phyloP scores from a whole-genome alignment of 2,797 vertebrate genomes.

The Microctenopoma stevenorrisi region DNA sequence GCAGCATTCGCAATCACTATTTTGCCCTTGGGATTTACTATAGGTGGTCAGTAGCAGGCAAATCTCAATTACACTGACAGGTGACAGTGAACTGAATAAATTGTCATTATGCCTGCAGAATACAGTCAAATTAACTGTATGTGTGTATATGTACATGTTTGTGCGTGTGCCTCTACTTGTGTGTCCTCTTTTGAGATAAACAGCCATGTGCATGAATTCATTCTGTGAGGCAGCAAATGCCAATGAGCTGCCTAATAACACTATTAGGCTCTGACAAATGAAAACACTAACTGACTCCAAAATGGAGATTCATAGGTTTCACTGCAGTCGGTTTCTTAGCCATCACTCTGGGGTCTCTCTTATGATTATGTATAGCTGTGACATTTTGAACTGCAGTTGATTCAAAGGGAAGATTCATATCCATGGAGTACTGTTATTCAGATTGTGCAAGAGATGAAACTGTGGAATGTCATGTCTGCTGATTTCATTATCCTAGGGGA shows the following conservation, averaged over 20 bases:
- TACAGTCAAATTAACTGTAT: conserved; percentile 46
- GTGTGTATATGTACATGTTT: conserved; percentile 34
- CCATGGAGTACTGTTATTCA: conserved; percentile 69
- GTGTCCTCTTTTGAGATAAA: conserved; percentile 52
- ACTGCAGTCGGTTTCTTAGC: conserved; percentile 63
- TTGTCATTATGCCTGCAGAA: conserved; percentile 57
- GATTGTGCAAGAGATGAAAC: conserved; percentile 61
- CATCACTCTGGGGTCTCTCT: conserved; percentile 64
- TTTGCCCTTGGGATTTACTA: conserved; percentile 52
- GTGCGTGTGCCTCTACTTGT: conserved; percentile 33
- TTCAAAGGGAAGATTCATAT: conserved; percentile 68
- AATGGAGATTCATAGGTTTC: conserved; percentile 75
- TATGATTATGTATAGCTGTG: conserved; percentile 77
- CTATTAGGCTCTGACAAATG: conserved; percentile 80
- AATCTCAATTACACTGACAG: conserved; percentile 79
- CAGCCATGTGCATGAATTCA: conserved; percentile 67
- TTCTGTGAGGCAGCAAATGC: conserved; percentile 72
- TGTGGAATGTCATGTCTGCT: conserved; percentile 57
- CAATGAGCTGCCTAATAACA: conserved; percentile 74
- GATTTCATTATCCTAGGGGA: conserved; percentile 70
- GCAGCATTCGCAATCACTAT: conserved; percentile 48
- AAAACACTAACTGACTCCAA: conserved; percentile 72
- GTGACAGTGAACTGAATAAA: conserved; percentile 75
- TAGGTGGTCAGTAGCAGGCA: conserved; percentile 73
- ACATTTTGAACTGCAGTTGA: conserved; percentile 77